Conservation (phyloP, 1,140 invertebrate species). For the Lethrus apterus region DNA sequence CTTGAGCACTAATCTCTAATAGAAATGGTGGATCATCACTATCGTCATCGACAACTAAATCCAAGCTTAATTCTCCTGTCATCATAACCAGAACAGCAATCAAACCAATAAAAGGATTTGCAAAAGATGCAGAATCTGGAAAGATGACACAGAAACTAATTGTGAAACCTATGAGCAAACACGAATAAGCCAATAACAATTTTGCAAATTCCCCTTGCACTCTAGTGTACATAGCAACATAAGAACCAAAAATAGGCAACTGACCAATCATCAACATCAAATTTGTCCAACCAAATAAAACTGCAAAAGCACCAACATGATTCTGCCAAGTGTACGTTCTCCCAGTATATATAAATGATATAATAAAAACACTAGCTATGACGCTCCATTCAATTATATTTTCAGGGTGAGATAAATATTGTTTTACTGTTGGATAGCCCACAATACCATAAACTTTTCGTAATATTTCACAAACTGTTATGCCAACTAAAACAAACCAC, state of each 20-base stretch:
- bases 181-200: conserved; percentile 73
- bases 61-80: conserved; percentile 75
- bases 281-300: conserved; percentile 78
- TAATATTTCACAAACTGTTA: conserved; percentile 67
- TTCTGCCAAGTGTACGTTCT: conserved; percentile 77
- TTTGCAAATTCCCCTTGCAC: conserved; percentile 80
- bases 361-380: conserved; percentile 70
- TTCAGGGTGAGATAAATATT: conserved; percentile 73
- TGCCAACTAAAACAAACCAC: conserved; percentile 66
- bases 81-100: conserved; percentile 84
- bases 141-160: conserved; percentile 82
- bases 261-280: conserved; percentile 83
- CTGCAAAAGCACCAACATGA: conserved; percentile 71
- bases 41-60: conserved; percentile 57
- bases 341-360: conserved; percentile 69
- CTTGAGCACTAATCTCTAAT: conserved; percentile 61
- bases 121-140: conserved; percentile 68
- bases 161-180: conserved; percentile 75
- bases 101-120: conserved; percentile 68
- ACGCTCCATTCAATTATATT: conserved; percentile 82
- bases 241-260: conserved; percentile 74
- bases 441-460: conserved; percentile 69
- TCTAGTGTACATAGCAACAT: conserved; percentile 80
- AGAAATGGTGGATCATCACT: conserved; percentile 53
- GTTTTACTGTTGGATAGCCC: conserved; percentile 64